A percentile compares a stretch with the other conserved stretches of the same genome.
Conservation (phyloP, 2,797 vertebrate species). For the Myripristis murdjan region DNA sequence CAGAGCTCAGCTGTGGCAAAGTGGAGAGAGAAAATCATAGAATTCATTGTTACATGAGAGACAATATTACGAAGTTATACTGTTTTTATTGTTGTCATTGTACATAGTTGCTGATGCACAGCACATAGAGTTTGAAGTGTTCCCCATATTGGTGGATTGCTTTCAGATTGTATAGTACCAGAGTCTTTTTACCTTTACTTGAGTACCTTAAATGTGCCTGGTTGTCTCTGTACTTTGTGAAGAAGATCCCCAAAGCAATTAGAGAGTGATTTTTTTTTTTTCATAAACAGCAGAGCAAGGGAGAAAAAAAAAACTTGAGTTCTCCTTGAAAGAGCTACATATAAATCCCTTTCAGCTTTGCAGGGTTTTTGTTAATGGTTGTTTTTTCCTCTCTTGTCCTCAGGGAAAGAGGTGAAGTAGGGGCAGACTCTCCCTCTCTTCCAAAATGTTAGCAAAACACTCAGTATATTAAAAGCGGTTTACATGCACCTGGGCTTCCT, state of each 20-base stretch:
- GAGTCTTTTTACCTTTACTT: too few species aligned
- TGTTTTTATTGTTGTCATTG: background rate
- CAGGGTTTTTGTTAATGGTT: constrained; percentile 3
- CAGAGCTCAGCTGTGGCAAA: background rate
- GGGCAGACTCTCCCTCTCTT: background rate
- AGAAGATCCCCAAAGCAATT: background rate
- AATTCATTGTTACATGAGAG: background rate
- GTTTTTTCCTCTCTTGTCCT: background rate
- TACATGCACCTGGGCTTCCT: background rate
- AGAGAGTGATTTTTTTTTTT: background rate
- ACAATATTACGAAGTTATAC: constrained; percentile 1
- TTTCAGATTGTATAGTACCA: background rate
- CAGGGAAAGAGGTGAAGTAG: background rate
- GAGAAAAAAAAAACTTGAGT: background rate
- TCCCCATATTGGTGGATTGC: background rate
- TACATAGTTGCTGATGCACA: background rate
- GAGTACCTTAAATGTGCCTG: background rate
- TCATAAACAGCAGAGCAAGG: background rate
- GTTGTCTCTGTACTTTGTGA: background rate
- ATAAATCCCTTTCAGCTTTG: background rate
- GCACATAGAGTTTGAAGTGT: background rate
- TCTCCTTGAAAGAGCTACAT: background rate
- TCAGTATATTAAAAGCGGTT: constrained; percentile 8
- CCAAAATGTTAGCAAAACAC: constrained; percentile 3
- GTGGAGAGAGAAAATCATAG: background rate